Evolutionary conservation across 2,113 vertebrate species (phyloP), one percentile per base, ranked within the genome.

Genomic region (Syngnathoides biaculeatus): DNA sequence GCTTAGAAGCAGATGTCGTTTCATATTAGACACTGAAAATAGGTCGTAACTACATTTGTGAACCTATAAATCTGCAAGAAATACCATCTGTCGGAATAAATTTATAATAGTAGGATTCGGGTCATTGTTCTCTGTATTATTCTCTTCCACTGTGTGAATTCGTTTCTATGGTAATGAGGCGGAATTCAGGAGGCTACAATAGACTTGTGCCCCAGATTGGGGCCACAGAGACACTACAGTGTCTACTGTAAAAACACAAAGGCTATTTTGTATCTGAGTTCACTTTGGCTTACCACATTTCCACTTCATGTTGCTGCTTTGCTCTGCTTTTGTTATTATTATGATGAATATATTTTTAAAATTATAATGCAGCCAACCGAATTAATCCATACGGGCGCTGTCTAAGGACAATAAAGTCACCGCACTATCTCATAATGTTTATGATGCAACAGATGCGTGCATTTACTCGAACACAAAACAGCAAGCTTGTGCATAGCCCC

Each of bases 171-270:
- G 77, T 6, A 65, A 84, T 71, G 38, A 59, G 63, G 43, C 58
- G 4, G 74, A 71, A 69, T 48, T 68, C 69, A 65, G 68, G 52
- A 73, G 68, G 58, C 64, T 43, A 83, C 87, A 89, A 87, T 73
- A 75, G 74, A 63, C 50, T 75, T 60, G 73, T 85, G 89, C 85
- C 83, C 78, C 75, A 88, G 75, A 86, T 83, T 82, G 73, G 64
- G 82, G 80, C 72, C 83, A 82, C 69, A 67, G 61, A 67, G 64
- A 70, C 48, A 70, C 56, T 64, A 70, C 68, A 73, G 20, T 72
- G 67, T 58, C 39, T 59, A 82, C 75, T 84, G 84, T 69, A 67
- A 64, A 42, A 75, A 71, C 72, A 86, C 84, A 87, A 86, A 80
- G 75, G 63, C 3, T 38, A 73, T 68, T 75, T 84, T 86, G 82